phyloP scores from a whole-genome alignment of 2,888 invertebrate genomes.

The Spialia ferax region DNA sequence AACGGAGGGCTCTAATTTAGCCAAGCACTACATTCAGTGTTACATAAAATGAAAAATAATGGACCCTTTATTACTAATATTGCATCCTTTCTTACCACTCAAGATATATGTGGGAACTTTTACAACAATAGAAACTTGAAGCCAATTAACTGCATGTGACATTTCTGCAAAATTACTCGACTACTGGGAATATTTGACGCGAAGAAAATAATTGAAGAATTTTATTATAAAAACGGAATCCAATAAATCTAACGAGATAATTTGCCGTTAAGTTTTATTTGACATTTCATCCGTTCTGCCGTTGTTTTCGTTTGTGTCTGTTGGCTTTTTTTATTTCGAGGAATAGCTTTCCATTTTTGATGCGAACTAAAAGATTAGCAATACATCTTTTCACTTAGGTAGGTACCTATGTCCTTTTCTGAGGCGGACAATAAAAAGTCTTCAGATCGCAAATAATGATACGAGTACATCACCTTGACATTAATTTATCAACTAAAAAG shows the following conservation, averaged over 20 bases:
- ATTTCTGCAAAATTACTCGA: not conserved
- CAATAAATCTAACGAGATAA: not conserved
- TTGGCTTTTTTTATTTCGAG: too few species aligned
- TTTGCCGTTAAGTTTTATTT: not conserved
- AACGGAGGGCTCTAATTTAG: not conserved
- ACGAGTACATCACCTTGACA: too few species aligned
- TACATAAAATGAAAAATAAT: not conserved
- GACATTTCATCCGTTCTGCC: not conserved
- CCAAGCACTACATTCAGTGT: not conserved
- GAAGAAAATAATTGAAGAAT: not conserved
- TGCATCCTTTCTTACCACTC: not conserved
- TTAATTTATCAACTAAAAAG: too few species aligned
- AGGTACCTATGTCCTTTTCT: too few species aligned
- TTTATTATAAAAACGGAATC: not conserved
- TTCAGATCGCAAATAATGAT: too few species aligned
- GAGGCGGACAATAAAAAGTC: too few species aligned
- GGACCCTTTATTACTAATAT: not conserved
- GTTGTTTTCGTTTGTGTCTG: not conserved
- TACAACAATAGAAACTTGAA: not conserved
- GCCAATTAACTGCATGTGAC: constrained; percentile 12
- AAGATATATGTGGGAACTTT: not conserved
- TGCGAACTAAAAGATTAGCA: too few species aligned
- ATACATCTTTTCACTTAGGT: too few species aligned
- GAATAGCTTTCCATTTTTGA: too few species aligned
- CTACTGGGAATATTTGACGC: not conserved